Conservation (phyloP, 2,113 vertebrate genomes). For the Narcine bancroftii region DNA sequence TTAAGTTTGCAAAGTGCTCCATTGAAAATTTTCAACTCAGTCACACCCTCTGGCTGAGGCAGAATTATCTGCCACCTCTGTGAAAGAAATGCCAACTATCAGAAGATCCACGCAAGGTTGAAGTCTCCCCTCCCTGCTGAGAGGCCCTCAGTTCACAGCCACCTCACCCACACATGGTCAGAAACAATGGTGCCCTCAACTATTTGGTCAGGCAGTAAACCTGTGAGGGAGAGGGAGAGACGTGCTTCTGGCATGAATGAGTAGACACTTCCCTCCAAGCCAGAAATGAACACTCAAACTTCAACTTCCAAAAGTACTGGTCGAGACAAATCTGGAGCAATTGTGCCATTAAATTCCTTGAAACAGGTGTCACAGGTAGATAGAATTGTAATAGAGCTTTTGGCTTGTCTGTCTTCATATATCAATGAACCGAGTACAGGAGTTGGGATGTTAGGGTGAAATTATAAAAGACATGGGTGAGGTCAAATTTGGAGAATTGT, state of each 20-base stretch:
- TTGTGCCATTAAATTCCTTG: neutral
- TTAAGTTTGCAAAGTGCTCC: neutral
- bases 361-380: too few species aligned
- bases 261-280: too few species aligned
- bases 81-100: neutral
- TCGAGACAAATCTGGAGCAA: neutral
- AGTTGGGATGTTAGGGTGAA: too few species aligned
- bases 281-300: neutral
- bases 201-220: neutral
- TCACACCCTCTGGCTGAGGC: neutral
- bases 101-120: neutral
- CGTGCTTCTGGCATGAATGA: neutral
- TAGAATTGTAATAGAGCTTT: too few species aligned
- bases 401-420: too few species aligned
- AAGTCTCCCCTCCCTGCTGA: neutral
- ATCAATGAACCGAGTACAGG: too few species aligned
- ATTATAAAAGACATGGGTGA: too few species aligned
- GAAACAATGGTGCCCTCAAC: neutral
- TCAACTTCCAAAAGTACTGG: neutral
- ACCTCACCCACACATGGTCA: neutral
- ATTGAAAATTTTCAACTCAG: constrained; percentile 14
- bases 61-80: neutral
- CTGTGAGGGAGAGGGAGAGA: neutral
- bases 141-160: neutral
- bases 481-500: too few species aligned